Conservation (phyloP, 2,113 vertebrate species). For the Microtus pennsylvanicus region DNA sequence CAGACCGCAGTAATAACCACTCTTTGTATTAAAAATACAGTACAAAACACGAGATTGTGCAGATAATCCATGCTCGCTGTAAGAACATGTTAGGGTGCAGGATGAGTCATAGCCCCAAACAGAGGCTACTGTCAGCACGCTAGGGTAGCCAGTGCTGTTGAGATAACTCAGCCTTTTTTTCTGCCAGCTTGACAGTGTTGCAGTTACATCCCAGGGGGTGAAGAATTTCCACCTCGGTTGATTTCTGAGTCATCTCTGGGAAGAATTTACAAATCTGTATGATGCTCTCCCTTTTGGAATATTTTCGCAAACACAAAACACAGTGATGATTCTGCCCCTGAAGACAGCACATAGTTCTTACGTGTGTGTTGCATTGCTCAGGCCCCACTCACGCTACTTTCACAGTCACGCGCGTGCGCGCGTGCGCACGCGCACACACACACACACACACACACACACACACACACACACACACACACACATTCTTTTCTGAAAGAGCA, state of each 20-base stretch:
- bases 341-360: background rate
- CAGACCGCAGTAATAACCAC: background rate
- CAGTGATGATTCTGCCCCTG: background rate
- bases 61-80: background rate
- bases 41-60: background rate
- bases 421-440: too few species aligned
- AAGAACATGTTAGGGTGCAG: background rate
- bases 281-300: background rate
- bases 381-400: background rate
- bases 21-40: background rate
- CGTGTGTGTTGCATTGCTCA: fast-evolving
- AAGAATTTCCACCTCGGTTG: background rate
- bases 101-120: background rate
- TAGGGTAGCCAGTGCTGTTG: background rate
- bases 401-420: background rate
- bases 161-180: background rate
- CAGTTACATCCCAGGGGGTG: background rate
- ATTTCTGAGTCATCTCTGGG: background rate
- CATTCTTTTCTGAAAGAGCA: background rate
- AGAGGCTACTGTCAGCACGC: background rate
- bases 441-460: background rate
- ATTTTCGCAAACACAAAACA: background rate
- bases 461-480: too few species aligned
- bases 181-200: background rate
- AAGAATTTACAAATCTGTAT: background rate